Conservation (phyloP, 2,888 invertebrate species). For the Dexiosoma caninum region DNA sequence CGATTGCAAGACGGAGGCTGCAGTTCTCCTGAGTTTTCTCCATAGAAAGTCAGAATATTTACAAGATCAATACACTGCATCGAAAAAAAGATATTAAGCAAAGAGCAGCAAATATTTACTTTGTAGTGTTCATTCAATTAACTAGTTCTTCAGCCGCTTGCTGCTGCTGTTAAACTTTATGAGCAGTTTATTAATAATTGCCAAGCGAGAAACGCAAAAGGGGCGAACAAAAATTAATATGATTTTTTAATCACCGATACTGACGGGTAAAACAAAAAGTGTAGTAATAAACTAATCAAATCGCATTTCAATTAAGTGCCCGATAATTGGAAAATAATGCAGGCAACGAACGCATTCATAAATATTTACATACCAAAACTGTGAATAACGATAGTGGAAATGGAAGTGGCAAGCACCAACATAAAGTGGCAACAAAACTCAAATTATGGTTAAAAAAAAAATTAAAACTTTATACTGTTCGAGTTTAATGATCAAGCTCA, state of each 20-base stretch:
- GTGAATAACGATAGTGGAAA: neutral
- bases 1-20: too few relatives aligned
- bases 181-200: constrained; percentile 46
- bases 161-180: constrained; percentile 34
- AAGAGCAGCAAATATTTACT: neutral
- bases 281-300: constrained; percentile 31
- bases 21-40: too few relatives aligned
- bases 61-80: neutral
- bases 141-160: neutral
- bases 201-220: constrained; percentile 47
- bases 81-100: neutral
- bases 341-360: constrained; percentile 25
- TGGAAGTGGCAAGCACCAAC: neutral
- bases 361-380: constrained; percentile 21
- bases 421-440: neutral
- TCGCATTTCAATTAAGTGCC: constrained; percentile 47
- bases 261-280: neutral
- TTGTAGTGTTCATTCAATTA: neutral
- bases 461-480: neutral
- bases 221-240: constrained; percentile 27
- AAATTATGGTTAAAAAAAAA: constrained; percentile 32
- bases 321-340: constrained; percentile 52
- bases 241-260: constrained; percentile 2
- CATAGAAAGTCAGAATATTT: too few relatives aligned
- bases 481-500: constrained; percentile 4